phyloP scores from a whole-genome alignment of 1,140 invertebrate genomes.

The Drosophila melanica region DNA sequence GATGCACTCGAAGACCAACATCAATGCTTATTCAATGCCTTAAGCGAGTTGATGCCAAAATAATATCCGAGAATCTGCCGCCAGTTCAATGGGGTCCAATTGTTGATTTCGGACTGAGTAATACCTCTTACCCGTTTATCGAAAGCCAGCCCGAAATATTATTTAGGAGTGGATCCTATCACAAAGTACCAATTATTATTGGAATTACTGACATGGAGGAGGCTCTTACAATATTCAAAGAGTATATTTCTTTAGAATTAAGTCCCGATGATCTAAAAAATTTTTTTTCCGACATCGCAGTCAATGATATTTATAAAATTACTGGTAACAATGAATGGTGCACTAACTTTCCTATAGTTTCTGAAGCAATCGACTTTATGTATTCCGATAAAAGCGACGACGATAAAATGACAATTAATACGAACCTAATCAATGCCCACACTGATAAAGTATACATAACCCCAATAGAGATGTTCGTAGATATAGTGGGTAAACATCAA shows the following conservation, averaged over 20 bases:
- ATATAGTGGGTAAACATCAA: conserved; percentile 86
- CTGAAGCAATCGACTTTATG: conserved; percentile 90
- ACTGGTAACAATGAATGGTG: conserved; percentile 86
- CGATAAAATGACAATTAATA: conserved; percentile 84
- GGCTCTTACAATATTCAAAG: conserved; percentile 86
- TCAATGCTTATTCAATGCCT: conserved; percentile 88
- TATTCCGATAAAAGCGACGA: conserved; percentile 87
- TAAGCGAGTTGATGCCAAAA: conserved; percentile 86
- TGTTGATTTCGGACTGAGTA: conserved; percentile 89
- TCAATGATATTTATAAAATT: conserved; percentile 85
- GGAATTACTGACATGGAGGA: conserved; percentile 93
- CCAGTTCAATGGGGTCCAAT: conserved; percentile 90
- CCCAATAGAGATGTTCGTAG: conserved; percentile 88
- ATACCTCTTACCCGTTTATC: conserved; percentile 87
- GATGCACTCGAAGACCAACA: conserved; percentile 87
- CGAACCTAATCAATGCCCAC: conserved; percentile 87
- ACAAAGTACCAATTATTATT: conserved; percentile 88
- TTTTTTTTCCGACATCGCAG: conserved; percentile 87
- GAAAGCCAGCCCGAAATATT: conserved; percentile 87
- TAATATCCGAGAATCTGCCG: conserved; percentile 87
- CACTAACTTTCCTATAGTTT: conserved; percentile 88
- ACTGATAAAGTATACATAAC: conserved; percentile 90
- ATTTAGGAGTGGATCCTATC: conserved; percentile 86
- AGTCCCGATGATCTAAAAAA: conserved; percentile 86
- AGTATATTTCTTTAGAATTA: conserved; percentile 85